phyloP scores from a whole-genome alignment of 2,113 vertebrate genomes.

The Oryzias celebensis region DNA sequence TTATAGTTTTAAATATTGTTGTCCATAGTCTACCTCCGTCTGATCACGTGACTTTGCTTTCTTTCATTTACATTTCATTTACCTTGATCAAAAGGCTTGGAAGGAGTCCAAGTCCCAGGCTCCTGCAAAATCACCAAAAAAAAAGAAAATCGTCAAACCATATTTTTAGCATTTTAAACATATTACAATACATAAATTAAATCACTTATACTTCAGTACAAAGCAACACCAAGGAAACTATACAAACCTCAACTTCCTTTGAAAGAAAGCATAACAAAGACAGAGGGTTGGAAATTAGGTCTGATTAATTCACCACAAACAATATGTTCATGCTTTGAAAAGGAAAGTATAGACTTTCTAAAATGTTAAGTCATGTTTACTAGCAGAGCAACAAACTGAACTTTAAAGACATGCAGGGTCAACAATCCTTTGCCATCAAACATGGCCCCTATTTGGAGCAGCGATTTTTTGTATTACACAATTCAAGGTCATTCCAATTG shows the following conservation, averaged over 20 bases:
- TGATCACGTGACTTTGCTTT: background rate
- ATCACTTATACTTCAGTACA: background rate
- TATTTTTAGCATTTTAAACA: background rate
- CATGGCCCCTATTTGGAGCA: too few species aligned
- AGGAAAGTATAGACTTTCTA: too few species aligned
- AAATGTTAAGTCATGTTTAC: too few species aligned
- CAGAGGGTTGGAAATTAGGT: conserved; percentile 45
- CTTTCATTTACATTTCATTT: conserved; percentile 58
- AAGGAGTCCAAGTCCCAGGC: conserved; percentile 88
- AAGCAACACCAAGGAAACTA: conserved; percentile 1
- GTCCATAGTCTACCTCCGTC: too few species aligned
- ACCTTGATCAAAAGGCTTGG: conserved; percentile 94
- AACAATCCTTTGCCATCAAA: too few species aligned
- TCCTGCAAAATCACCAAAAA: conserved; percentile 65
- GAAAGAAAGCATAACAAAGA: conserved; percentile 63
- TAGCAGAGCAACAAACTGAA: too few species aligned
- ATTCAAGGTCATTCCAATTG: too few species aligned
- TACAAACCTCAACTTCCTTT: conserved; percentile 82
- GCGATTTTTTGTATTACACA: too few species aligned
- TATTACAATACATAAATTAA: conserved; percentile 8
- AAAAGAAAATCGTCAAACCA: conserved; percentile 7
- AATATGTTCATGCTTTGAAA: too few species aligned
- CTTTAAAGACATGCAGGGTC: too few species aligned
- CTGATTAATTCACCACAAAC: conserved; percentile 1
- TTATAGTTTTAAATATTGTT: too few species aligned